Conservation (phyloP, 2,888 invertebrate species). For the Lumbricus terrestris region DNA sequence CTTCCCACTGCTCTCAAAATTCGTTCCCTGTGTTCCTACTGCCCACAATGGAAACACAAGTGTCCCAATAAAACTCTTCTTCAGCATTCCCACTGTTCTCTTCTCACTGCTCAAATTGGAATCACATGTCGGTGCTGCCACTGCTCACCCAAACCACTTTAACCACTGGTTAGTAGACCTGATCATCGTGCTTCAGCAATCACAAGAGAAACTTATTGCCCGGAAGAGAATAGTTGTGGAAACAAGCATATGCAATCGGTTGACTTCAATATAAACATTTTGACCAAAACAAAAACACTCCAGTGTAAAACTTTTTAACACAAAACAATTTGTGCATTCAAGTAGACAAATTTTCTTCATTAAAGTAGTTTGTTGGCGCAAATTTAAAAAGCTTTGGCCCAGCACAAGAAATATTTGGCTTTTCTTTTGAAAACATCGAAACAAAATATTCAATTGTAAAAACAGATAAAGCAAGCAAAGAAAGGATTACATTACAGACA, state of each 20-base stretch:
- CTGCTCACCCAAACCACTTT: no score
- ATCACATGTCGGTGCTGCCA: no score
- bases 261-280: neutral
- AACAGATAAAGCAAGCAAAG: neutral
- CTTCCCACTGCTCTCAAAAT: no score
- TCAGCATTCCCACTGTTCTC: no score
- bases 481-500: neutral
- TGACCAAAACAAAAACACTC: neutral
- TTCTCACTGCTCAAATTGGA: no score
- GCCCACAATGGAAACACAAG: no score
- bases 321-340: neutral
- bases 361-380: neutral
- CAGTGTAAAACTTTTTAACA: neutral
- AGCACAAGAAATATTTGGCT: neutral
- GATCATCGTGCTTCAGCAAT: neutral
- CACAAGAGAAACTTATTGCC: neutral
- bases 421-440: neutral
- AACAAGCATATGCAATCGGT: neutral
- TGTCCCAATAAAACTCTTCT: no score
- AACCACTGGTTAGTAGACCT: no score
- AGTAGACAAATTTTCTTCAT: no score
- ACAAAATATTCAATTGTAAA: neutral
- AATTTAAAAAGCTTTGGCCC: neutral
- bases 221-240: neutral
- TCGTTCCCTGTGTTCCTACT: no score